Conservation (phyloP, 2,113 vertebrate species). For the Prionailurus bengalensis region DNA sequence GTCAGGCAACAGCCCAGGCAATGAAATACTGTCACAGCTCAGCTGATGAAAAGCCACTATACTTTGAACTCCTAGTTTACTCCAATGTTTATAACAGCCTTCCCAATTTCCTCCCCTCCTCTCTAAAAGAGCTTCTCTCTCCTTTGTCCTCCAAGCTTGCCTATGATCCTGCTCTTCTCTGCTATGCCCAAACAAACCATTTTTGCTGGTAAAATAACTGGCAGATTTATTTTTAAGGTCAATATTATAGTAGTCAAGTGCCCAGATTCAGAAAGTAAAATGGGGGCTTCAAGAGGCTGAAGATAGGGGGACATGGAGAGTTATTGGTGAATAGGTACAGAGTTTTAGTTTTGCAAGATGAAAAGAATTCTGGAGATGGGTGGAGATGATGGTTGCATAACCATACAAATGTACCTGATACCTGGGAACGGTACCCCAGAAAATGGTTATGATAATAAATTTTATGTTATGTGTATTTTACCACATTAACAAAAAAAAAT, state of each 20-base stretch:
- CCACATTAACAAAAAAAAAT: not conserved
- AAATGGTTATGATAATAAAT: not conserved
- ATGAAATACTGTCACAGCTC: not conserved
- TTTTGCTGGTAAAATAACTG: not conserved
- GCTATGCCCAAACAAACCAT: not conserved
- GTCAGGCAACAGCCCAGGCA: not conserved
- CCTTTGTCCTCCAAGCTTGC: not conserved
- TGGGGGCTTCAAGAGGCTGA: not conserved
- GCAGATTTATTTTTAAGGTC: not conserved
- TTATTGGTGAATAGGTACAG: not conserved
- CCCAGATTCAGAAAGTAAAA: not conserved
- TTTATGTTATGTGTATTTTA: not conserved
- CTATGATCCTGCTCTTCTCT: not conserved
- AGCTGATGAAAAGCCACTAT: not conserved
- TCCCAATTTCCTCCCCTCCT: not conserved
- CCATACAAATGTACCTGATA: not conserved
- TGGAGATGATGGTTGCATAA: not conserved
- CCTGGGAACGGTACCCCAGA: not conserved
- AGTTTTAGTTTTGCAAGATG: conserved; percentile 3
- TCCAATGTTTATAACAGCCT: not conserved
- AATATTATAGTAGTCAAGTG: not conserved
- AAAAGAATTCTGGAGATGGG: not conserved
- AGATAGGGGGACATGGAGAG: not conserved
- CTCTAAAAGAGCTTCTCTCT: not conserved
- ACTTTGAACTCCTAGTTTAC: not conserved